Evolutionary conservation across 2,888 invertebrate genomes (phyloP).

Genomic region (Oscheius sp.): DNA sequence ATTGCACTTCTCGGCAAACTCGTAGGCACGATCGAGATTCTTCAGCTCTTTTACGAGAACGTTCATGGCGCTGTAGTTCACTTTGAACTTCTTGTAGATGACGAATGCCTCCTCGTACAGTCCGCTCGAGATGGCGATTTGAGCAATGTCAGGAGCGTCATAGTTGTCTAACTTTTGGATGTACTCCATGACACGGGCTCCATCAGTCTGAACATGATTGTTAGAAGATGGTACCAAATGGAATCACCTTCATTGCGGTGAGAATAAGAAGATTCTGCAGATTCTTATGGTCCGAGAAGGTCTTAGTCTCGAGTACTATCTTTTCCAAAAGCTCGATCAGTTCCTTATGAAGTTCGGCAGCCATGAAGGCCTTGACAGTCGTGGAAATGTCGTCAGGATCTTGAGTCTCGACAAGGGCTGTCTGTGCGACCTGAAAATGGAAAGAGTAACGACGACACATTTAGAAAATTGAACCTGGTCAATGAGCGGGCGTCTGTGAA

Average conservation of each 20-base stretch:
- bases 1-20: constrained; percentile 98
- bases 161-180: constrained; percentile 98
- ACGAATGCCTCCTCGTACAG: constrained; percentile 99
- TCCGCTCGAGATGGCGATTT: constrained; percentile 97
- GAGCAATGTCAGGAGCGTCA: constrained; percentile 99
- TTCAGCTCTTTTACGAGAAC: constrained; percentile 96
- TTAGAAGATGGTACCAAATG: background rate
- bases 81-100: constrained; percentile 99
- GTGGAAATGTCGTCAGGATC: constrained; percentile 99
- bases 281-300: constrained; percentile 97
- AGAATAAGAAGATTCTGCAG: constrained; percentile 95
- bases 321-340: constrained; percentile 97
- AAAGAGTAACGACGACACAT: background rate
- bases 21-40: constrained; percentile 96
- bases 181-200: constrained; percentile 98
- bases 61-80: constrained; percentile 98
- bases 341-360: constrained; percentile 97
- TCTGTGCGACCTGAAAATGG: constrained; percentile 86
- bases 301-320: constrained; percentile 96
- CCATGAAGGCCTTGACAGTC: constrained; percentile 99
- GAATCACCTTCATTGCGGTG: constrained; percentile 84
- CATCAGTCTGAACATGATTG: constrained; percentile 84
- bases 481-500: constrained; percentile 87
- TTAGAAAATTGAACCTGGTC: constrained; percentile 47
- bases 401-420: constrained; percentile 93